Base-by-base conservation (phyloP, 2,797 vertebrate species). In the Phyllotis vaccarum region DNA sequence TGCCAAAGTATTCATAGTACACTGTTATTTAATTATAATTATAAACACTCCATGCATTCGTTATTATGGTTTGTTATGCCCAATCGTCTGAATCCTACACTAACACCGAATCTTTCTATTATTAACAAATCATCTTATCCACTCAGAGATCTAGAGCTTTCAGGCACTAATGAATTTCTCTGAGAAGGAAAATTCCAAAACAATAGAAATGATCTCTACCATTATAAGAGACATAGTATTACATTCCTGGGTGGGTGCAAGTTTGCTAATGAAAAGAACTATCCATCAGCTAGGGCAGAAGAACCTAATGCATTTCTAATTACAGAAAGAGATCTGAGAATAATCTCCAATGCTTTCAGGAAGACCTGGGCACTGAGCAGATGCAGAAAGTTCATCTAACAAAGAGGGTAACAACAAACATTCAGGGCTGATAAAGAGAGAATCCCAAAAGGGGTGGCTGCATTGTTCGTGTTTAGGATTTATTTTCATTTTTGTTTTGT, bases 11-110 rank as follows among this genome's bases (percentile, higher is more conserved):
- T 66, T 95, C 95, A 95, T 76, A 87, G 75, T 79, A 24, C 37
- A 86, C 72, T 29, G 95, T 86, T 92, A 86, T 86, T 93, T 94
- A 70, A 90, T 88, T 93, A 86, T 58, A 64, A 94, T 66, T 70
- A 58, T 83, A 96, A 96, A 66, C 43, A 82, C 24, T 85, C 64
- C 31, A 27, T 49, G 68, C 74, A 83, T 88, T 83, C 80, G 62
- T 80, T 92, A 97, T 91, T 90, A 89, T 46, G 17, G 72, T 66
- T 72, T 91, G 21, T 90, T 90, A 88, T 66, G 49, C 58, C 80
- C 66, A 49, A 86, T 66, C 46, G 24, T 74, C 85, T 92, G 79
- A 91, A 86, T 86, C 81, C 52, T 81, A 62, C 43, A 19, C n/a
- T 43, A 56, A 87, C 87, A 83, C 24, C 62, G 89, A 90, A 60